Evolutionary conservation across 92 coral and sea anemone genomes (phyloP).

Genomic region (Blastomussa wellsi): DNA sequence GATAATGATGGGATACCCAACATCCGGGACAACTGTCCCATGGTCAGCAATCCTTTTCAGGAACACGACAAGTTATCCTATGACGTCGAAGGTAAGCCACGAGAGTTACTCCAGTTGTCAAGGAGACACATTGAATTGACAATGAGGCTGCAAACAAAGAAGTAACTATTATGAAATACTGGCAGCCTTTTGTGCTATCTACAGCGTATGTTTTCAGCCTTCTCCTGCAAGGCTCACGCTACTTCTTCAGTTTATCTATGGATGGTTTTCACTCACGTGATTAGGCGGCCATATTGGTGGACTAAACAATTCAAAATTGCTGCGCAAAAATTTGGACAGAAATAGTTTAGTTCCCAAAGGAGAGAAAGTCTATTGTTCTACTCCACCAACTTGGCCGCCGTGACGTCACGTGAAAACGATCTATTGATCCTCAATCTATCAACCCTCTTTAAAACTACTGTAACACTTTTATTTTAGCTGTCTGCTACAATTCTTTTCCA

Average conservation of each 20-base stretch:
- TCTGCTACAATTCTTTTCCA: neutral
- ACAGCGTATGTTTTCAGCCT: neutral
- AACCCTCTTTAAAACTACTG: no score
- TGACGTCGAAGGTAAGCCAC: constrained; percentile 74
- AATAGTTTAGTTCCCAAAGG: no score
- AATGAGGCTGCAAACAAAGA: neutral
- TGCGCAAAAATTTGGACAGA: no score
- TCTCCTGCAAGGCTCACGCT: neutral
- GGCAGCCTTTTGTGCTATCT: no score
- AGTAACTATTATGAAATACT: neutral
- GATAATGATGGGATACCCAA: constrained; percentile 79
- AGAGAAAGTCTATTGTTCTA: no score
- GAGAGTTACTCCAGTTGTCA: neutral
- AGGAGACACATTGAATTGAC: neutral
- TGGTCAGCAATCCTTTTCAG: constrained; percentile 76
- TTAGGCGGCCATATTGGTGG: no score
- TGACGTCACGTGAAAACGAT: no score
- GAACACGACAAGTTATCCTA: constrained; percentile 72
- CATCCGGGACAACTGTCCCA: constrained; percentile 65
- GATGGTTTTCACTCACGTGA: no score
- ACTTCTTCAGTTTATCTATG: neutral
- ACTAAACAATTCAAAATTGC: no score
- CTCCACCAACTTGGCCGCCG: no score
- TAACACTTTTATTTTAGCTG: neutral
- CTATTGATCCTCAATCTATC: no score